Evolutionary conservation across 2,113 vertebrate species (phyloP).

Genomic region (Pseudorhombus dupliciocellatus): DNA sequence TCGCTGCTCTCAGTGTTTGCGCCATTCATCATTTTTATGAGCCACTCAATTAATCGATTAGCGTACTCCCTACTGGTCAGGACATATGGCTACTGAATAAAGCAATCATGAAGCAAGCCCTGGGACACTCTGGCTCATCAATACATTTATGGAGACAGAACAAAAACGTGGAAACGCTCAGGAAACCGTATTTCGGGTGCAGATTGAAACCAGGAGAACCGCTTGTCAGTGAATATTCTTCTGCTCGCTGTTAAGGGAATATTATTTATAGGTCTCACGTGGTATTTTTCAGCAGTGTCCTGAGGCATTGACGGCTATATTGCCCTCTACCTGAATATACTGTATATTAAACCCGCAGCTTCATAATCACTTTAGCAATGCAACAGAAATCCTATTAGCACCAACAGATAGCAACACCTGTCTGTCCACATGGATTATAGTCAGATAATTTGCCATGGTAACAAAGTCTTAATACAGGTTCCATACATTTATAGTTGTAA

Average conservation of each 20-base stretch:
- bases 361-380: constrained; percentile 72
- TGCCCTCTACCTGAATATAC: constrained; percentile 47
- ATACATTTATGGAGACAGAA: constrained; percentile 62
- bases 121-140: constrained; percentile 81
- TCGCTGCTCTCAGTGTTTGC: constrained; percentile 80
- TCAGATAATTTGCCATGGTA: constrained; percentile 79
- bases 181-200: background rate
- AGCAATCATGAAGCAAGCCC: constrained; percentile 84
- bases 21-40: constrained; percentile 90
- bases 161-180: constrained; percentile 12
- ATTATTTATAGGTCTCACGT: constrained; percentile 4
- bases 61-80: constrained; percentile 88
- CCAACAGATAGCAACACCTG: constrained; percentile 78
- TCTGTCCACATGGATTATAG: constrained; percentile 84
- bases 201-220: background rate
- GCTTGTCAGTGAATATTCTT: constrained; percentile 1
- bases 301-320: background rate
- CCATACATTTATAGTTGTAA: constrained; percentile 86
- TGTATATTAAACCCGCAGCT: constrained; percentile 57
- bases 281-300: constrained; percentile 20
- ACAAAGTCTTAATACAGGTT: constrained; percentile 88
- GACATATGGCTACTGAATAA: constrained; percentile 88
- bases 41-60: constrained; percentile 90
- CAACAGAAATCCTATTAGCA: constrained; percentile 76
- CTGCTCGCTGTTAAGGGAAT: background rate